Percentiles rank a stretch among this genome's conserved stretches.
These are phyloP conservation scores for Cyprinodon brontotheroides DNA, from an alignment of 2,113 vertebrate genomes.

Conservation along the genomic window DNA sequence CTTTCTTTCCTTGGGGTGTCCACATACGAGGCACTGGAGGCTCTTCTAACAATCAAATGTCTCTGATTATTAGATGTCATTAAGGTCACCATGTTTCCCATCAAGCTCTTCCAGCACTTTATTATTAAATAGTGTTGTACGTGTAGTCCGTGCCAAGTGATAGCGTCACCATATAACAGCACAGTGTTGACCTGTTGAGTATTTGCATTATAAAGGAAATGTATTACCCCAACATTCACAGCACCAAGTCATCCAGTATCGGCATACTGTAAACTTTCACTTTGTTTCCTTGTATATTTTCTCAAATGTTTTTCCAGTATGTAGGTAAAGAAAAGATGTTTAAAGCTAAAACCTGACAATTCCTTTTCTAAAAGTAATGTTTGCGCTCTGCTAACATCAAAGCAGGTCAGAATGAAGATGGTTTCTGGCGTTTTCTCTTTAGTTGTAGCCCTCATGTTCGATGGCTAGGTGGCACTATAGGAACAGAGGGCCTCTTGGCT, in stretches of 20 bases:
- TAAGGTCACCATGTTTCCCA: constrained; percentile 25
- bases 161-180: constrained; percentile 58
- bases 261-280: constrained; percentile 33
- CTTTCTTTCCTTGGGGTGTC: no score
- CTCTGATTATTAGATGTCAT: constrained; percentile 50
- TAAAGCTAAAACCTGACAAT: constrained; percentile 50
- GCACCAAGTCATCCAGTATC: constrained; percentile 13
- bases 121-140: constrained; percentile 65
- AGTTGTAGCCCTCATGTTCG: constrained; percentile 21
- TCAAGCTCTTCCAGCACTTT: constrained; percentile 75
- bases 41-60: constrained; percentile 33
- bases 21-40: no score
- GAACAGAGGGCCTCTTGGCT: background rate
- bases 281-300: constrained; percentile 15
- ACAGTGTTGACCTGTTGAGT: constrained; percentile 31
- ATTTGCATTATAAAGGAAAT: constrained; percentile 37
- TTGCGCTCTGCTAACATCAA: constrained; percentile 21
- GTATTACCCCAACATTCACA: constrained; percentile 31
- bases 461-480: constrained; percentile 46
- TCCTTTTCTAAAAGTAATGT: constrained; percentile 22
- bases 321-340: background rate
- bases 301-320: constrained; percentile 9
- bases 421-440: constrained; percentile 28
- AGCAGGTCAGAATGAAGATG: constrained; percentile 3
- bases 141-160: constrained; percentile 71